Base-by-base conservation (phyloP, 2,113 vertebrate genomes). In the Sarotherodon lohbergeri region DNA sequence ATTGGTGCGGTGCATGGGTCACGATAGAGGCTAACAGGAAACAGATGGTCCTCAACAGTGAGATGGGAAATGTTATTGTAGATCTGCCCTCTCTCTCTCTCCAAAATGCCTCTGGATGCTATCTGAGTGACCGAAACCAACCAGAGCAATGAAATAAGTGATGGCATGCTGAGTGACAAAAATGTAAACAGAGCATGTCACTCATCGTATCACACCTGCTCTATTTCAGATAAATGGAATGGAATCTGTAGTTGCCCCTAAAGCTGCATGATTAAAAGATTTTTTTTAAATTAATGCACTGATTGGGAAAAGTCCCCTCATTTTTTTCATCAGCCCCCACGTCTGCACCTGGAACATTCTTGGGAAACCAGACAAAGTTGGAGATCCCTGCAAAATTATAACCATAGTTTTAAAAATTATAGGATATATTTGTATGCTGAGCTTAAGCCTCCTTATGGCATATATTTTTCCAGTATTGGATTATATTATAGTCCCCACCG, bases 41-140 rank as follows among this genome's bases (percentile, higher is more conserved):
- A 78, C 92, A 95, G 86, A 94, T 90, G 89, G 88, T 39, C 4
- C 17, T 83, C 34, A 76, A 48, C n/a, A 46, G 46, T 79, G 66
- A 63, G 71, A 73, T 80, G 29, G 63, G 71, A 87, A 82, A 88
- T 41, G 61, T 85, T 80, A 73, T 52, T 71, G 82, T n/a, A 22
- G 54, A 61, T 11, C 61, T 1, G 0, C 73, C 59, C 80, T 85
- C 54, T 73, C 11, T 82, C 19, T 13, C 6, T 41, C 17, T 36
- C 19, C 27, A 78, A 32, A 78, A 32, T 78, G 73, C 2, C 27
- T n/a, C 46, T 50, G 73, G 46, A 78, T 78, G 73, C 46, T 78
- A 52, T 34, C 27, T 32, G 29, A 78, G 6, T n/a, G 73, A 50
- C 6, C 71, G 5, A 29, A 78, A 78, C 43, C 43, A 32, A 8